Base-by-base conservation (phyloP, 1,140 invertebrate species). In the Lysiphlebus fabarum region DNA sequence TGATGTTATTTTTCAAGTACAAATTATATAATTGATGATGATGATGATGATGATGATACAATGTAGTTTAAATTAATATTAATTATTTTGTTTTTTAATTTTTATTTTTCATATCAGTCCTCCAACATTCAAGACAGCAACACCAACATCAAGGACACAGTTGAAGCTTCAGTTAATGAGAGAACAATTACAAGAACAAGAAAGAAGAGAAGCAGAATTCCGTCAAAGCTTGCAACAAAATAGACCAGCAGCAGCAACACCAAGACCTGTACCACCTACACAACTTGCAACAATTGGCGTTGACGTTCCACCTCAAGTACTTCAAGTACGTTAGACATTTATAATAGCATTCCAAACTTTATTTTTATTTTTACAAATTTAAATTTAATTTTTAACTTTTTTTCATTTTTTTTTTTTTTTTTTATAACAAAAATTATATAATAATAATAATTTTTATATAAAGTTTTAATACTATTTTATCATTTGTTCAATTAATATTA, bases 111-210 rank as follows among this genome's bases (percentile, higher is more conserved):
- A 26, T 26, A 26, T 26, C 17, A 93, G 90, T 71, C 86, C 88
- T 62, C 90, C 90, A 61, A 90, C 87, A 48, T 88, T 91, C 69
- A 91, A 88, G 83, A 92, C 87, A 55, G 84, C 84, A 65, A 90
- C 85, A 57, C 87, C 90, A 64, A 87, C 90, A 2, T 91, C 90
- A 10, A 82, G 92, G 12, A 93, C 92, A 0, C 90, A 93, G 69
- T 82, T 93, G 49, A 92, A 92, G 71, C 85, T 90, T 60, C 90
- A 92, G 80, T 80, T 94, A 76, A 91, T 92, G 87, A 82, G 90
- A 60, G 88, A 91, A 70, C 89, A 93, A 78, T 74, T 84, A 44
- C 85, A 90, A 66, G 87, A 93, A 70, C 87, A 90, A 68, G 86
- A 89, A 66, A 77, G 83, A 63, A 75, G 81, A 62, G 79, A 83